A percentile compares a stretch with the other conserved stretches of the same genome.
These are phyloP conservation scores for Eptesicus fuscus DNA, from an alignment of 2,113 vertebrate genomes.

Conservation along the genomic window DNA sequence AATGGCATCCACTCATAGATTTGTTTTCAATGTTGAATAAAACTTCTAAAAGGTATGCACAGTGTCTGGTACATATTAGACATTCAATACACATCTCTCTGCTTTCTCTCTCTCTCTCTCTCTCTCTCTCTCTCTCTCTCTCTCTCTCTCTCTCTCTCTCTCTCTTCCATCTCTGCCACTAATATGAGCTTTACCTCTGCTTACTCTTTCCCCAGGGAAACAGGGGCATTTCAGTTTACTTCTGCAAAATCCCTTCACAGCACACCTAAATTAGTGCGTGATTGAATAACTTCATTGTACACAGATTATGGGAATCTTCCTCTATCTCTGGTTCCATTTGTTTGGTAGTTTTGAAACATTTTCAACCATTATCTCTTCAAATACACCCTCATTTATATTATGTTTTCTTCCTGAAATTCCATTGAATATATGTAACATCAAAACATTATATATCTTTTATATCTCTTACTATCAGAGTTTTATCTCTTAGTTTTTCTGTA, in stretches of 20 bases:
- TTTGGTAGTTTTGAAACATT: not conserved
- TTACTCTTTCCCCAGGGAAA: not conserved
- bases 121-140: too few relatives aligned
- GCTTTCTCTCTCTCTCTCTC: too few relatives aligned
- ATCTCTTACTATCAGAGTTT: not conserved
- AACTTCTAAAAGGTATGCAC: not conserved
- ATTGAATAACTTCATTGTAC: not conserved
- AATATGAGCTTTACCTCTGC: not conserved
- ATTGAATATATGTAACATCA: not conserved
- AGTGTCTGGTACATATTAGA: not conserved
- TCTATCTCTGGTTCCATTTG: not conserved
- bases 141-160: too few relatives aligned
- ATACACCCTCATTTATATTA: not conserved
- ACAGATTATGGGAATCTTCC: not conserved
- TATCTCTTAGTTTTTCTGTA: not conserved
- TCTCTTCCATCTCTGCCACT: not conserved
- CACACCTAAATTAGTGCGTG: not conserved
- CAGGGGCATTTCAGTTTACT: not conserved
- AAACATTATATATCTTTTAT: not conserved
- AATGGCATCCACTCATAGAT: not conserved
- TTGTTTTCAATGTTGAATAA: not conserved
- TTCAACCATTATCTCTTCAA: not conserved
- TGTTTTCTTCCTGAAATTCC: not conserved
- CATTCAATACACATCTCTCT: not conserved
- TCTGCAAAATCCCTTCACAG: not conserved